phyloP scores from a whole-genome alignment of 1,140 invertebrate species.

The Drosophila kanapiae region DNA sequence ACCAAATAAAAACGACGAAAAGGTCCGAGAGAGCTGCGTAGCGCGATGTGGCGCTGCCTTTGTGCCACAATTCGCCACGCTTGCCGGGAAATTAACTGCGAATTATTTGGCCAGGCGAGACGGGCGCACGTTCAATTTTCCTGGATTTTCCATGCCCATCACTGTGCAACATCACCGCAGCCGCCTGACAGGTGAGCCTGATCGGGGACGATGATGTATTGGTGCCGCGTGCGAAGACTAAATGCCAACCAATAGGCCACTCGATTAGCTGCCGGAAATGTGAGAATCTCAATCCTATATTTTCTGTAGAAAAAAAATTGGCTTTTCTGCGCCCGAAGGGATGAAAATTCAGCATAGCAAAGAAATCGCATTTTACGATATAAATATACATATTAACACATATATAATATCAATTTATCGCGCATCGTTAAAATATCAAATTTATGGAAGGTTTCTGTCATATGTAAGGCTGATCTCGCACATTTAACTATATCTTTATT shows the following conservation, averaged over 20 bases:
- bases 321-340: neutral
- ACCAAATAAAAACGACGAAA: constrained; percentile 75
- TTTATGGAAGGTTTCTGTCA: too few relatives aligned
- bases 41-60: constrained; percentile 38
- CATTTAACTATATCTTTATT: too few relatives aligned
- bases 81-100: constrained; percentile 81
- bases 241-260: constrained; percentile 28
- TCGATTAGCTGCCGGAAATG: constrained; percentile 26
- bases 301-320: neutral
- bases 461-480: too few relatives aligned
- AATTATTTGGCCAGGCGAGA: constrained; percentile 71
- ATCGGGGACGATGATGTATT: constrained; percentile 62
- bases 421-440: too few relatives aligned
- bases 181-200: constrained; percentile 62
- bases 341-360: neutral
- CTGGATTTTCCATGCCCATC: constrained; percentile 72
- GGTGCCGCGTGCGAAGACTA: constrained; percentile 31
- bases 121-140: constrained; percentile 70
- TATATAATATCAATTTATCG: too few relatives aligned
- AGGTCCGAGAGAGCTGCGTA: constrained; percentile 12
- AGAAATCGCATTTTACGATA: too few relatives aligned
- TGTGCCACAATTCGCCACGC: constrained; percentile 79
- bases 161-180: constrained; percentile 10
- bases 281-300: constrained; percentile 24
- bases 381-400: too few relatives aligned